Evolutionary conservation across 2,888 invertebrate genomes (phyloP).

Genomic region (Zhuqinia jingwanae): DNA sequence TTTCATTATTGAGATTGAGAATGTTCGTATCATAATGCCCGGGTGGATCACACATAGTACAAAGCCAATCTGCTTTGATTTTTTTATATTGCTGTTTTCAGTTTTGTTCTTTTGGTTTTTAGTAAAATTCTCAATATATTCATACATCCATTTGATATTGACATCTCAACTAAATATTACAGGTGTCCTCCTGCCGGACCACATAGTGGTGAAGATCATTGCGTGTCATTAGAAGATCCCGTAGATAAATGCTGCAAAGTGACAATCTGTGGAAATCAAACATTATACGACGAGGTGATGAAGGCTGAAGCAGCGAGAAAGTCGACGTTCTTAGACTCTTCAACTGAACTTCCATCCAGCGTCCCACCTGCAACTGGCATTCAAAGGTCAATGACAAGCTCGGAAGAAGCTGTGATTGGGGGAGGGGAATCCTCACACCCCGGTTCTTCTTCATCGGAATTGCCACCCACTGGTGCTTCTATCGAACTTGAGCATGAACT

Average conservation of each 20-base stretch:
- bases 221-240: slow-evolving; percentile 91
- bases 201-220: slow-evolving; percentile 84
- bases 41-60: no score
- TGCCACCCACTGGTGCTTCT: slow-evolving; percentile 46
- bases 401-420: slow-evolving; percentile 49
- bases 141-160: no score
- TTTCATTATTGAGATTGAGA: no score
- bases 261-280: slow-evolving; percentile 87
- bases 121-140: no score
- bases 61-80: no score
- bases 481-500: slow-evolving; percentile 37
- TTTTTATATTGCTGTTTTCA: no score
- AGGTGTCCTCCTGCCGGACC: slow-evolving; percentile 79
- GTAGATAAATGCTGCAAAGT: slow-evolving; percentile 92
- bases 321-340: slow-evolving; percentile 25
- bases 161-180: no score
- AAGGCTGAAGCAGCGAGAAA: slow-evolving; percentile 73
- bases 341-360: slow-evolving; percentile 32
- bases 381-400: slow-evolving; percentile 59
- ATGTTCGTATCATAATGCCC: no score
- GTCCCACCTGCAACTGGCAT: slow-evolving; percentile 61
- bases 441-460: slow-evolving; percentile 31
- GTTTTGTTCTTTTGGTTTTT: no score
- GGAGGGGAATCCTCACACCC: slow-evolving; percentile 17
- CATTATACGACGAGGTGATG: slow-evolving; percentile 78